Evolutionary conservation across 1,140 invertebrate species (phyloP).

Genomic region (Drosophila lowei): DNA sequence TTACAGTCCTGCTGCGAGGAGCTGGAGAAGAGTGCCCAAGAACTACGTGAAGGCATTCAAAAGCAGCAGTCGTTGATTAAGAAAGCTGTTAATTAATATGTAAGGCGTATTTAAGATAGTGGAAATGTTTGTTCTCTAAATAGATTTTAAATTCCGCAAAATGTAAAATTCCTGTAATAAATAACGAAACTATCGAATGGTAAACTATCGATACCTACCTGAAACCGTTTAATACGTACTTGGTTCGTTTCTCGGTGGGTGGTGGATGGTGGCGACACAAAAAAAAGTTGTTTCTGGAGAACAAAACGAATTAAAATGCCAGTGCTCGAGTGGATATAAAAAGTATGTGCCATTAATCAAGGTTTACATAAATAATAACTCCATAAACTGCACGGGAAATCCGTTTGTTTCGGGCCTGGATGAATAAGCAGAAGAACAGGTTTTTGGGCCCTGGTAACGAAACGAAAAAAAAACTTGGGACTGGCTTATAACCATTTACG

Average conservation of each 20-base stretch:
- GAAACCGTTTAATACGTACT: too few relatives aligned
- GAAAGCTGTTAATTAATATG: constrained; percentile 24
- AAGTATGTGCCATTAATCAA: constrained; percentile 42
- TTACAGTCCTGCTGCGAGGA: constrained; percentile 45
- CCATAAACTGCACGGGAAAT: constrained; percentile 9
- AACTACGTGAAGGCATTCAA: constrained; percentile 41
- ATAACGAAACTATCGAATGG: too few relatives aligned
- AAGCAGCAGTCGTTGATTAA: constrained; percentile 58
- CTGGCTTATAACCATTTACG: constrained; percentile 80
- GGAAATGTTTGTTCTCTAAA: too few relatives aligned
- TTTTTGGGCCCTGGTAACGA: constrained; percentile 67
- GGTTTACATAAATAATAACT: constrained; percentile 4
- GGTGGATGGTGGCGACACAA: constrained; percentile 31
- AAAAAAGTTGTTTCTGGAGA: constrained; percentile 45
- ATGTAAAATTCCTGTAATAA: too few relatives aligned
- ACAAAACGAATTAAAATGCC: constrained; percentile 50
- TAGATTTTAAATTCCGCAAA: too few relatives aligned
- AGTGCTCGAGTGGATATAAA: constrained; percentile 51
- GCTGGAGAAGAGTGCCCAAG: constrained; percentile 49
- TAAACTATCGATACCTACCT: too few relatives aligned
- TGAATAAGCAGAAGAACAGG: constrained; percentile 74
- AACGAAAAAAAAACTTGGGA: constrained; percentile 68
- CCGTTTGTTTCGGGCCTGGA: constrained; percentile 32
- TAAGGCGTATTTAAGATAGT: neutral
- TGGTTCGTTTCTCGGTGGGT: constrained; percentile 18